Conservation (phyloP, 2,888 invertebrate genomes). For the Alsophila aescularia region DNA sequence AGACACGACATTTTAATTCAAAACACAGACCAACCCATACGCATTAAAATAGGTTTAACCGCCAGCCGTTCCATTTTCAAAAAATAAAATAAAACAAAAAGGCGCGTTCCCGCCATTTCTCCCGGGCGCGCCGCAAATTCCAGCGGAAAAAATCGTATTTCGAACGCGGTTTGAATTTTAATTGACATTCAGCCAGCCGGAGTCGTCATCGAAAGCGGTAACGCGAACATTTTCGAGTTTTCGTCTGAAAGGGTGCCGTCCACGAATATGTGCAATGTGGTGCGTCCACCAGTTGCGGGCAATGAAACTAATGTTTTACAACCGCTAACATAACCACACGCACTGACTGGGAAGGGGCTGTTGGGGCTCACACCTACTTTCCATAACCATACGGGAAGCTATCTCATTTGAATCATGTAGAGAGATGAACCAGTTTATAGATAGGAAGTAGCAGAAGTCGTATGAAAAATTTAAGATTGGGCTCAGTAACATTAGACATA, state of each 20-base stretch:
- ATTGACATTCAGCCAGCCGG: conserved; percentile 77
- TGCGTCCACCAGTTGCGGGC: conserved; percentile 63
- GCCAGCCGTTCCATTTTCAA: conserved; percentile 81
- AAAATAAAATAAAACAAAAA: conserved; percentile 82
- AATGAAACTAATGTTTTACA: conserved; percentile 58
- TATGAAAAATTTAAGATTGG: not conserved
- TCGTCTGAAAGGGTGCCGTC: conserved; percentile 59
- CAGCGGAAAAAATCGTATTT: conserved; percentile 84
- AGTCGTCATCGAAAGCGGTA: conserved; percentile 56
- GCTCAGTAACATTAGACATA: not conserved
- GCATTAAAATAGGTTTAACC: conserved; percentile 84
- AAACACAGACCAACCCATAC: conserved; percentile 80
- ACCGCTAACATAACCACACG: conserved; percentile 46
- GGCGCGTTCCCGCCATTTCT: conserved; percentile 81
- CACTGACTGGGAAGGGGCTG: conserved; percentile 36
- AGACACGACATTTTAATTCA: conserved; percentile 77
- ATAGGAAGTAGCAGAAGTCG: not conserved
- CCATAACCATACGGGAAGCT: conserved; percentile 14
- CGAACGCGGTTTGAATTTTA: conserved; percentile 85
- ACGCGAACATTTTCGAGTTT: conserved; percentile 72
- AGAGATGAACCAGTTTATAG: not conserved
- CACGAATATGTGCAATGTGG: conserved; percentile 36
- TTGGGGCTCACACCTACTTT: conserved; percentile 10
- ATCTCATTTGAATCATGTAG: conserved; percentile 1
- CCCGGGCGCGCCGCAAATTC: conserved; percentile 81